These are phyloP conservation scores for Vimba vimba DNA, from an alignment of 2,113 vertebrate genomes.

Conservation along the genomic window DNA sequence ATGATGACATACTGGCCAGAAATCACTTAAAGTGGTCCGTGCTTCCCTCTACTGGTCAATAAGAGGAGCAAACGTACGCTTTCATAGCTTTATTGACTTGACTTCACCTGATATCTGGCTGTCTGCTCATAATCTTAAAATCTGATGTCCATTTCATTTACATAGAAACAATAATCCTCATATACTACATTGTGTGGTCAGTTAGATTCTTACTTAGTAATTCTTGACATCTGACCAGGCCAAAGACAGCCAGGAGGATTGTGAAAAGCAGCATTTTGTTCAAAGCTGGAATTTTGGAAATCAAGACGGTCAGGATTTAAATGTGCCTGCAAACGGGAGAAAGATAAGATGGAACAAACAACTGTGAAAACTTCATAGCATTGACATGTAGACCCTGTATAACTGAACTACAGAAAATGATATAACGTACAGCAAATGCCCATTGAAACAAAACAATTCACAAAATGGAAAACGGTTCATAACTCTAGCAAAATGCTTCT, in stretches of 20 bases:
- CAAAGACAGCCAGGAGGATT: conserved; percentile 64
- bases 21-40: conserved; percentile 42
- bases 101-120: not conserved
- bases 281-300: conserved; percentile 63
- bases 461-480: not conserved
- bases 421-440: not conserved
- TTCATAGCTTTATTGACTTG: too few relatives aligned
- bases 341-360: conserved; percentile 12
- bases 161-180: not conserved
- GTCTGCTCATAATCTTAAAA: not conserved
- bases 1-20: not conserved
- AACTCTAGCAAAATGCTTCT: not conserved
- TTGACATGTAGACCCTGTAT: not conserved
- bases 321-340: conserved; percentile 64
- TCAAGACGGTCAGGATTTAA: conserved; percentile 50
- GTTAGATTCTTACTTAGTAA: conserved; percentile 72
- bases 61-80: not conserved
- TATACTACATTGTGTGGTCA: not conserved
- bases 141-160: too few relatives aligned
- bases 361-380: not conserved
- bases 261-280: conserved; percentile 66
- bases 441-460: not conserved
- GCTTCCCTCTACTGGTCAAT: conserved; percentile 68
- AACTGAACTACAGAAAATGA: not conserved
- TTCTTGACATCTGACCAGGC: conserved; percentile 68